Evolutionary conservation across 2,113 vertebrate genomes (phyloP).

Genomic region (Strigops habroptila): DNA sequence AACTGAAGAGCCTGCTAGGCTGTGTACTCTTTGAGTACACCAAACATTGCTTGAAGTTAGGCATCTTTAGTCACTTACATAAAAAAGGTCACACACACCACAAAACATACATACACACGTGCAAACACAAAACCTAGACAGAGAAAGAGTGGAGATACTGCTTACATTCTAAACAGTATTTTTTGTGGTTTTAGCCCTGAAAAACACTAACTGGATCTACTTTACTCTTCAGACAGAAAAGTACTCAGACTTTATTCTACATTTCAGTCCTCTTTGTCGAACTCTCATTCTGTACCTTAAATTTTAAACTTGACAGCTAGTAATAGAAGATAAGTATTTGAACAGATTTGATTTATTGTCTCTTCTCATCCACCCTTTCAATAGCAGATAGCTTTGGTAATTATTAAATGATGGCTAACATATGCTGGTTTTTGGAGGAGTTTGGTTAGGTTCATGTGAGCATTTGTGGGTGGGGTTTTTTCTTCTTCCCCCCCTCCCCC

Average conservation of each 20-base stretch:
- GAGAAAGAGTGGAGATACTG: neutral
- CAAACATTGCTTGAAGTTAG: neutral
- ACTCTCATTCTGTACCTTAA: neutral
- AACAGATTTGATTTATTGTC: neutral
- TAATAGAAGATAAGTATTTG: neutral
- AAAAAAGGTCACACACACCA: neutral
- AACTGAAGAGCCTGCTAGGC: neutral
- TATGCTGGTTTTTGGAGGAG: neutral
- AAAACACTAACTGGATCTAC: neutral
- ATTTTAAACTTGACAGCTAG: neutral
- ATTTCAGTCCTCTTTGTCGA: neutral
- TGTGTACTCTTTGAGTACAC: neutral
- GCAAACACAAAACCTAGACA: neutral
- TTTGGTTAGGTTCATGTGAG: neutral
- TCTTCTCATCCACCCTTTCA: neutral
- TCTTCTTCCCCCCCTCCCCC: neutral
- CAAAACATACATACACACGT: accelerated
- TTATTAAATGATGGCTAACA: neutral
- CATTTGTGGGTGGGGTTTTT: neutral
- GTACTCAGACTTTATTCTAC: neutral
- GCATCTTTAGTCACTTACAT: neutral
- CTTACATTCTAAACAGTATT: neutral
- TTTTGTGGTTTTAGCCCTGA: neutral
- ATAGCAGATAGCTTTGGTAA: neutral
- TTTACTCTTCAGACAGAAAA: neutral